Evolutionary conservation across 2,888 invertebrate species (phyloP).

Genomic region (Empis livida): DNA sequence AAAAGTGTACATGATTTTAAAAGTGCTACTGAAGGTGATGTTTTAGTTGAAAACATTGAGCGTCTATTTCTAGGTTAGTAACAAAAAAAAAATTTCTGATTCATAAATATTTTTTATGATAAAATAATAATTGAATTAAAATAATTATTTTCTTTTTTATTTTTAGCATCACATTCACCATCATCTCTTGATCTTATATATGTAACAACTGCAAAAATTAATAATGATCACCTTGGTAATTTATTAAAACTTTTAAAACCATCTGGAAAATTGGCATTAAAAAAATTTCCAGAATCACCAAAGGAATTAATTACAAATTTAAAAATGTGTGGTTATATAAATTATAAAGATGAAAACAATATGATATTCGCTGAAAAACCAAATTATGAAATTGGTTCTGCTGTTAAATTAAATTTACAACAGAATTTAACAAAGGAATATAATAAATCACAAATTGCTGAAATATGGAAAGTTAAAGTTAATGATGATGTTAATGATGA

Average conservation of each 20-base stretch:
- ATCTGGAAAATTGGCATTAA: conserved; percentile 44
- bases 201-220: conserved; percentile 24
- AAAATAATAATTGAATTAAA: too few relatives aligned
- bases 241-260: conserved; percentile 50
- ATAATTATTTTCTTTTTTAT: conserved; percentile 1
- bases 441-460: conserved; percentile 26
- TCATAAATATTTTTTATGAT: too few relatives aligned
- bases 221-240: conserved; percentile 38
- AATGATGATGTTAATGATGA: conserved; percentile 54
- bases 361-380: conserved; percentile 47
- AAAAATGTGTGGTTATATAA: conserved; percentile 51
- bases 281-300: conserved; percentile 32
- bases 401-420: conserved; percentile 39
- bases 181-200: conserved; percentile 50
- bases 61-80: conserved; percentile 46
- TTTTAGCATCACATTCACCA: conserved; percentile 41
- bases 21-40: conserved; percentile 37
- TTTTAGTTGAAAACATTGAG: conserved; percentile 46
- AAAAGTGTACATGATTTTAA: conserved; percentile 41
- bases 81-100: too few relatives aligned
- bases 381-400: conserved; percentile 58
- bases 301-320: conserved; percentile 39
- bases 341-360: conserved; percentile 21
- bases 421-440: conserved; percentile 24
- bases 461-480: conserved; percentile 67